These are phyloP conservation scores for Nectonema munidae DNA, from an alignment of 2,888 invertebrate species.

Conservation along the genomic window DNA sequence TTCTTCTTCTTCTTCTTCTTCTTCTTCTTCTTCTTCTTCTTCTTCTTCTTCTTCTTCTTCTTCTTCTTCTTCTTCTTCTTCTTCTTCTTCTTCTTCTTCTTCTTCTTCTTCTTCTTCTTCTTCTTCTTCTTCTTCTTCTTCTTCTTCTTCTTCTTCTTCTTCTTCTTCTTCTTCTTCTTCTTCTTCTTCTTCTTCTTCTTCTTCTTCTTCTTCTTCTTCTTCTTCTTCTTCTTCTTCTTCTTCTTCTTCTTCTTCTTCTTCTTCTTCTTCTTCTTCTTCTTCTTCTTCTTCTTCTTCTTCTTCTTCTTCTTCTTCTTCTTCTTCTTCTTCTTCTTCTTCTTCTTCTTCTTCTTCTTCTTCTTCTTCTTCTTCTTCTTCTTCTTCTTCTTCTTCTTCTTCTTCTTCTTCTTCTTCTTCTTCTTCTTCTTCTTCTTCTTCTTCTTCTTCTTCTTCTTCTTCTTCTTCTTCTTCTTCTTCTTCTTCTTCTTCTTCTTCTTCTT, in stretches of 20 bases:
- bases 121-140: conserved; percentile 6
- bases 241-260: neutral
- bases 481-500: neutral
- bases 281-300: neutral
- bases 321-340: neutral
- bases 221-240: neutral
- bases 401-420: neutral
- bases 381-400: neutral
- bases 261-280: neutral
- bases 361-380: conserved; percentile 1
- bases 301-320: neutral
- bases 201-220: neutral
- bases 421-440: neutral
- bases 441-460: neutral
- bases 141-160: neutral
- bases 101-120: conserved; percentile 5
- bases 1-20: conserved; percentile 5
- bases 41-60: conserved; percentile 5
- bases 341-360: neutral
- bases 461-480: too few species aligned
- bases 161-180: neutral
- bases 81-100: conserved; percentile 5
- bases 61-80: conserved; percentile 5
- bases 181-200: neutral
- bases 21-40: conserved; percentile 5